Percentiles rank a stretch among this genome's conserved stretches.
These are phyloP conservation scores for Antennarius maculatus DNA, from an alignment of 2,797 vertebrate genomes.

Conservation along the genomic window DNA sequence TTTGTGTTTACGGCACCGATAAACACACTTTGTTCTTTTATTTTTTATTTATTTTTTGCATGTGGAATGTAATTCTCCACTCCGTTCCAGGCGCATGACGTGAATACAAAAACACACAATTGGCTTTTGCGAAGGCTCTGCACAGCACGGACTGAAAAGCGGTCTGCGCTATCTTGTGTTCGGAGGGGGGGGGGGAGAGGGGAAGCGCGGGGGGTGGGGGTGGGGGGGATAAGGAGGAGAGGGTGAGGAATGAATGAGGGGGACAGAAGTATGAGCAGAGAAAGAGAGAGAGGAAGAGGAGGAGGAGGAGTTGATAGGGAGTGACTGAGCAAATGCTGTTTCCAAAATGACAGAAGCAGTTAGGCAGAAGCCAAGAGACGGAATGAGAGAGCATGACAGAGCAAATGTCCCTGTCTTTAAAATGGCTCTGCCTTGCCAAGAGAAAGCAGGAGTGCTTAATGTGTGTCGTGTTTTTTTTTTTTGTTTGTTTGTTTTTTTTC, in stretches of 20 bases:
- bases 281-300: not conserved
- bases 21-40: constrained; percentile 16
- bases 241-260: constrained; percentile 22
- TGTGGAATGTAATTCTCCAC: constrained; percentile 13
- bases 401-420: constrained; percentile 63
- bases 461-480: constrained; percentile 35
- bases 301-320: constrained; percentile 32
- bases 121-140: constrained; percentile 31
- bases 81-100: constrained; percentile 33
- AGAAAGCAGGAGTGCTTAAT: constrained; percentile 60
- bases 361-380: constrained; percentile 45
- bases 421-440: constrained; percentile 47
- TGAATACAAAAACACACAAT: constrained; percentile 28
- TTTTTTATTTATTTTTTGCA: not conserved
- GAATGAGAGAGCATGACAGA: constrained; percentile 58
- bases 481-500: not conserved
- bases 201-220: too few species aligned
- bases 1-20: constrained; percentile 15
- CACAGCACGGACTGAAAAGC: constrained; percentile 15
- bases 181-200: constrained; percentile 24
- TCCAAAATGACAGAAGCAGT: constrained; percentile 62
- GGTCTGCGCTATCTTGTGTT: constrained; percentile 43
- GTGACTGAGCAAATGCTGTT: constrained; percentile 63
- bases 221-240: too few species aligned
- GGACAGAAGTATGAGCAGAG: constrained; percentile 3